Evolutionary conservation across 64 coral and sea anemone species (phyloP), one percentile per base, ranked within the genome.

Genomic region (Montipora efflorescens): DNA sequence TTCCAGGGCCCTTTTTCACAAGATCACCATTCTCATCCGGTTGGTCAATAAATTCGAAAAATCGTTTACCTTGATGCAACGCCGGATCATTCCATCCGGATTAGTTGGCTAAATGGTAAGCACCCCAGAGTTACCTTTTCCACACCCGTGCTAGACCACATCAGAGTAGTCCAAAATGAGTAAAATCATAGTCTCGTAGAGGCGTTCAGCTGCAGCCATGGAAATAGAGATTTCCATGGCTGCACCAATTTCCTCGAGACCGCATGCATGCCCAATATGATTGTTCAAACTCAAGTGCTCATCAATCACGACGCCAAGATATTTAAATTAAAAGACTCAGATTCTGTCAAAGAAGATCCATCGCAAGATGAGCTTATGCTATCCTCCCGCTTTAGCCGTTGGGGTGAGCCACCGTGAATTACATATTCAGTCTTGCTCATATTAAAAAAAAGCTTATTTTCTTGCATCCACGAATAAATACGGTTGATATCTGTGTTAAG

Each of bases 281-380:
- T 79, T 79, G 77, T 79, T 79, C 2, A 79, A 79, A 79, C 48
- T 53, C 48, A 57, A 53, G 77, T 79, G 16, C 77, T 79, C 0
- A 79, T 79, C 77, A 52, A 79, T 79, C 16, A 79, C 14, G 47
- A 79, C 47, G 4, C 47, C 19, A 20, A 79, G 77, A 20, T 79
- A 52, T 52, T 28, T 1, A 28, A 28, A 28, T 57, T 79, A 48
- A 78, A 78, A 78, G 75, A 78, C 8, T 78, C 43, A 15, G 75
- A 79, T 79, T 53, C 16, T 14, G 16, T 79, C 47, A 79, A n/a
- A n/a, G 47, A 20, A 52, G 47, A 52, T 79, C 48, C 15, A n/a
- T 79, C 53, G 18, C 77, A 79, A 0, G 48, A 79, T 52, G 22
- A 52, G 47, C 14, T 53, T 79, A 79, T 20, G n/a, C 77, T 79